These are phyloP conservation scores for Stegana nigrithorax DNA, from an alignment of 2,888 invertebrate genomes.

Conservation along the genomic window DNA sequence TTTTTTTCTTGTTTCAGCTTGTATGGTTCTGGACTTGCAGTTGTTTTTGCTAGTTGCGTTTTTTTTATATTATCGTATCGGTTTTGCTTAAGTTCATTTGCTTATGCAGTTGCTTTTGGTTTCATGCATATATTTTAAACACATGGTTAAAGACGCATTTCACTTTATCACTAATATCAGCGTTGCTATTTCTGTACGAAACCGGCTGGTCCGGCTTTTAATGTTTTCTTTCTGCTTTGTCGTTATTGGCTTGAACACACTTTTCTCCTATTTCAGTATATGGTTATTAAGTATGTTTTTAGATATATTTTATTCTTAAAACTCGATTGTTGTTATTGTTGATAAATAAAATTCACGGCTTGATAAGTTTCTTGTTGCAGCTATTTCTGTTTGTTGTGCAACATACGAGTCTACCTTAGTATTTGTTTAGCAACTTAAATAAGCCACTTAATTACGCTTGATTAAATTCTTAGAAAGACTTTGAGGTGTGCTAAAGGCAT, in stretches of 20 bases:
- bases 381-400: too few relatives aligned
- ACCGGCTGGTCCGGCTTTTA: constrained; percentile 55
- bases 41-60: constrained; percentile 60
- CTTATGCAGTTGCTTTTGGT: constrained; percentile 8
- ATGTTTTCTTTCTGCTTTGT: too few relatives aligned
- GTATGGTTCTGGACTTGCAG: constrained; percentile 15
- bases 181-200: constrained; percentile 40
- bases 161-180: constrained; percentile 43
- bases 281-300: constrained; percentile 14
- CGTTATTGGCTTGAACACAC: too few relatives aligned
- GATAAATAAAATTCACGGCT: neutral
- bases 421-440: constrained; percentile 25
- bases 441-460: constrained; percentile 56
- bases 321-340: neutral
- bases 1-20: neutral
- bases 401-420: neutral
- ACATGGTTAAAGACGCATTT: constrained; percentile 60
- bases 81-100: neutral
- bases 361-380: neutral
- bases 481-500: neutral
- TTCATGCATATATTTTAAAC: constrained; percentile 37
- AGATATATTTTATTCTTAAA: constrained; percentile 7
- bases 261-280: neutral
- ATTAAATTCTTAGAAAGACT: neutral
- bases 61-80: constrained; percentile 32